Evolutionary conservation across 37 sponge, comb jelly and placozoan species (phyloP).

Genomic region (Aplysina aerophoba): DNA sequence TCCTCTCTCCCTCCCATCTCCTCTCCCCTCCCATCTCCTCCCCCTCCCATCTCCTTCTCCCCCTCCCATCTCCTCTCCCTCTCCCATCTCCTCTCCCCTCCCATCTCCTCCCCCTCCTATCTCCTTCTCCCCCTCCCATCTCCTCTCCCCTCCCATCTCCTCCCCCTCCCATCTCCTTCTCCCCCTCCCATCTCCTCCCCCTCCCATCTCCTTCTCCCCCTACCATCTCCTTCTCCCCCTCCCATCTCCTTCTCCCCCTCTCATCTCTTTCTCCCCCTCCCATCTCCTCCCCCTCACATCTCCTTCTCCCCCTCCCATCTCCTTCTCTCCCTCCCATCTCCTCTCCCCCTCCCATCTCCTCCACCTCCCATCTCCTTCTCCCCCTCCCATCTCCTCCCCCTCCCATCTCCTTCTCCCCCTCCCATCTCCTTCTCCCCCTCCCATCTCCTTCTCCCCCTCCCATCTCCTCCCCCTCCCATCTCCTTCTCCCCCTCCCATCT

Average conservation of each 20-base stretch:
- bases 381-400: neutral
- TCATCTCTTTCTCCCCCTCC: neutral
- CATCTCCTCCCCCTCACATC: neutral
- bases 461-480: neutral
- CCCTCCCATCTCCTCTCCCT: no score
- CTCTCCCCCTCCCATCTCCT: neutral
- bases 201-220: no score
- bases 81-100: no score
- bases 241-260: slow-evolving; percentile 10
- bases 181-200: neutral
- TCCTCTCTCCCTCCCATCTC: no score
- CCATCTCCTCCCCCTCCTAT: no score
- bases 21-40: no score
- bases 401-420: neutral
- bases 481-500: neutral
- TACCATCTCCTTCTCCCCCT: neutral
- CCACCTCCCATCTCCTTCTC: neutral
- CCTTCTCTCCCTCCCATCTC: neutral
- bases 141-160: no score
- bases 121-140: no score
- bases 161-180: neutral
- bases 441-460: neutral
- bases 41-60: no score
- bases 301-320: neutral
- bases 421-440: neutral